These are phyloP conservation scores for Umimayanthus chanpuru DNA, from an alignment of 92 coral and sea anemone genomes.

Conservation along the genomic window DNA sequence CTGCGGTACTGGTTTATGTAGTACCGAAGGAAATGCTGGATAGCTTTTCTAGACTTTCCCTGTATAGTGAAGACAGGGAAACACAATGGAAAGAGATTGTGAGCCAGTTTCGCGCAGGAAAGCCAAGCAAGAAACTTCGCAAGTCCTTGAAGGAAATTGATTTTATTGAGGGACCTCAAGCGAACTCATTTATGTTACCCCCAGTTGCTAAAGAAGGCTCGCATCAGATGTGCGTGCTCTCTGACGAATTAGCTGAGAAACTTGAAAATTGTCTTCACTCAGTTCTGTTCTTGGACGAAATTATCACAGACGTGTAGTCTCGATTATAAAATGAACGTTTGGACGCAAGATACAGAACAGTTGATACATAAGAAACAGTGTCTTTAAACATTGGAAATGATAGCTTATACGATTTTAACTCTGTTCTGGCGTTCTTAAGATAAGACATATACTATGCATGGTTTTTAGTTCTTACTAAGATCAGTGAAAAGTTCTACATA, in stretches of 20 bases:
- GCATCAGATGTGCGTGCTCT: conserved; percentile 66
- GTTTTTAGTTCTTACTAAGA: too few species aligned
- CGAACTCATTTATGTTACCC: conserved; percentile 9
- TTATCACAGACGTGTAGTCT: not conserved
- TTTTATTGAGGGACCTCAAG: conserved; percentile 65
- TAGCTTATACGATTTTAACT: too few species aligned
- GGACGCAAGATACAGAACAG: not conserved
- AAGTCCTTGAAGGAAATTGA: conserved; percentile 48
- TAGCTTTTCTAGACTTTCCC: not conserved
- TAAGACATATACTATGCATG: too few species aligned
- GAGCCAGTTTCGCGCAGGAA: conserved; percentile 55
- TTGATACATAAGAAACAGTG: too few species aligned
- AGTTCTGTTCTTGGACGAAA: conserved; percentile 16
- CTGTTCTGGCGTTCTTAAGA: too few species aligned
- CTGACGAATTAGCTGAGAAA: conserved; percentile 57
- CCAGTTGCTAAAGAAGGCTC: conserved; percentile 45
- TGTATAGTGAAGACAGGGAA: conserved; percentile 27
- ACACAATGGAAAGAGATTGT: conserved; percentile 56
- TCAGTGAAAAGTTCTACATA: too few species aligned
- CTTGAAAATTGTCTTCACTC: not conserved
- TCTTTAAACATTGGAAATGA: too few species aligned
- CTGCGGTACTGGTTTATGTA: conserved; percentile 54
- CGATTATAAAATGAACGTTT: not conserved
- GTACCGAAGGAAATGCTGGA: conserved; percentile 24
- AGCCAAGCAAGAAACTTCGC: conserved; percentile 48